phyloP scores from a whole-genome alignment of 2,888 invertebrate species.

The Hypomecis punctinalis region DNA sequence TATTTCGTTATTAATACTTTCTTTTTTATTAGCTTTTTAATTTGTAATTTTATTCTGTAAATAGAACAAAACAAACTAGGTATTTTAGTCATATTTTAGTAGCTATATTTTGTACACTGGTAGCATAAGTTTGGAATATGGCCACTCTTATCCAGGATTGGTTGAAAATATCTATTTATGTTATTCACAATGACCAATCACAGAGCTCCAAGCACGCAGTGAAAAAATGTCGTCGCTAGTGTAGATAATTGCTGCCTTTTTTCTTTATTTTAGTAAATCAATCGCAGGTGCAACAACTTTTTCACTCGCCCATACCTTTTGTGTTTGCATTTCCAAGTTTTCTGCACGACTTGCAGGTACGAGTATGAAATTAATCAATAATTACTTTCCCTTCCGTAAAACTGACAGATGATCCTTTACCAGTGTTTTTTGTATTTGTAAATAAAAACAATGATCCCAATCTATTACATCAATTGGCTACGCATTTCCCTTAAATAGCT shows the following conservation, averaged over 20 bases:
- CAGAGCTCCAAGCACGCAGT: conserved; percentile 68
- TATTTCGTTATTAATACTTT: too few relatives aligned
- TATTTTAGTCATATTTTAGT: conserved; percentile 8
- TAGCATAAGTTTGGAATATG: conserved; percentile 42
- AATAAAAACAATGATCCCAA: conserved; percentile 73
- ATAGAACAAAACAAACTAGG: conserved; percentile 26
- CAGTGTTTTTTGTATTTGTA: conserved; percentile 77
- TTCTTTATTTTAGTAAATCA: conserved; percentile 48
- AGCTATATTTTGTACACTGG: conserved; percentile 22
- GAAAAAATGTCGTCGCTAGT: conserved; percentile 77
- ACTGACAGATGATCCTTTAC: conserved; percentile 69
- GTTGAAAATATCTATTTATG: conserved; percentile 42
- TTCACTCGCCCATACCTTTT: conserved; percentile 33
- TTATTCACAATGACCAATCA: conserved; percentile 61
- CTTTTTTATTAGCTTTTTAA: too few relatives aligned
- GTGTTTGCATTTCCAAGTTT: conserved; percentile 38
- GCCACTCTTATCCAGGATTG: conserved; percentile 53
- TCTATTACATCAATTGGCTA: conserved; percentile 14
- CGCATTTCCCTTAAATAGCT: conserved; percentile 7
- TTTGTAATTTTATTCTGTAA: background rate
- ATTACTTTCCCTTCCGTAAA: conserved; percentile 62
- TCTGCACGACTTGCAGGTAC: conserved; percentile 51
- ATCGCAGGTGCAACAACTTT: conserved; percentile 58
- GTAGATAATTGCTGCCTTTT: conserved; percentile 57
- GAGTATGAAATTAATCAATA: conserved; percentile 40